Evolutionary conservation across 1,140 invertebrate species (phyloP).

Genomic region (Nomia melanderi): DNA sequence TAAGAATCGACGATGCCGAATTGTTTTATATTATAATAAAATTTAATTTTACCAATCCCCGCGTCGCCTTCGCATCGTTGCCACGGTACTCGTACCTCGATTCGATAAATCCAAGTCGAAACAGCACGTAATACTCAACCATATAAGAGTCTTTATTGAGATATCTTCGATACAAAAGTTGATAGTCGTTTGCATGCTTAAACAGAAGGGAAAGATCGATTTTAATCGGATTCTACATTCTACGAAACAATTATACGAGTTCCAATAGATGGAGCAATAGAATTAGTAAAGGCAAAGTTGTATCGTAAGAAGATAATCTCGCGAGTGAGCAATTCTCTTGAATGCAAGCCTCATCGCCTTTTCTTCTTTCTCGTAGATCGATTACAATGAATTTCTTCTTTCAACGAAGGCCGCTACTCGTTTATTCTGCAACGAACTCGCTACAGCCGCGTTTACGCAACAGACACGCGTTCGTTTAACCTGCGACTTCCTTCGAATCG

Average conservation of each 20-base stretch:
- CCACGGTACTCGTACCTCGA: too few species aligned
- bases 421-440: too few species aligned
- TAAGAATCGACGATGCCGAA: conserved; percentile 55
- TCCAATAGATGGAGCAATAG: neutral
- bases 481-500: conserved; percentile 62
- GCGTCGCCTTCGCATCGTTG: neutral
- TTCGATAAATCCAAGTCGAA: neutral
- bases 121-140: neutral
- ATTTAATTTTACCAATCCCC: conserved; percentile 66
- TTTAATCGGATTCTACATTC: conserved; percentile 4
- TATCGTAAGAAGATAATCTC: conserved; percentile 33
- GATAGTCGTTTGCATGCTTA: neutral
- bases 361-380: neutral
- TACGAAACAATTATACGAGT: conserved; percentile 10
- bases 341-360: neutral
- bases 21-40: conserved; percentile 77
- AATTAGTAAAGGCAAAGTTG: conserved; percentile 26
- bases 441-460: conserved; percentile 16
- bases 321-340: conserved; percentile 15
- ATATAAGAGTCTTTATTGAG: conserved; percentile 39
- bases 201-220: neutral
- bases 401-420: too few species aligned
- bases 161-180: conserved; percentile 47
- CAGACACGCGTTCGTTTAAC: conserved; percentile 26
- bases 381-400: neutral